Conservation (phyloP, 2,888 invertebrate genomes). For the Ochropacha duplaris region DNA sequence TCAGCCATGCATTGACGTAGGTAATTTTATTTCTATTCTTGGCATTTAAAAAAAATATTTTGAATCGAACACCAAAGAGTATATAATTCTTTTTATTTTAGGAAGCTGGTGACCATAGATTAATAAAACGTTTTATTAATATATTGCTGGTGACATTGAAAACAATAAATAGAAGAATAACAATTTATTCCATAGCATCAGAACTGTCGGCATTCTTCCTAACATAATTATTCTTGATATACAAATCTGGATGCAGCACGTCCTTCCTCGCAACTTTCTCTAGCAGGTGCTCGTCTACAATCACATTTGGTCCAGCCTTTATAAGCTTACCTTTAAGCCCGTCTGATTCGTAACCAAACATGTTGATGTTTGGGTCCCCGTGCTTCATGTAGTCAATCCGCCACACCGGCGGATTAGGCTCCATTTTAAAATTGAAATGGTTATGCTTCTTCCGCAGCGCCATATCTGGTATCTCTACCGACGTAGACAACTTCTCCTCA, state of each 20-base stretch:
- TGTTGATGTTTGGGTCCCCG: slow-evolving; percentile 58
- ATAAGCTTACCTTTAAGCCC: slow-evolving; percentile 51
- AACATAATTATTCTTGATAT: slow-evolving; percentile 62
- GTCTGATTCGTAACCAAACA: slow-evolving; percentile 45
- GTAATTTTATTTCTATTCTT: too few species aligned
- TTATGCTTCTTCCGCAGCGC: slow-evolving; percentile 37
- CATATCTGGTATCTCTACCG: slow-evolving; percentile 56
- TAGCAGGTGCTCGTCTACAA: slow-evolving; percentile 43
- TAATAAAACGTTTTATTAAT: too few species aligned
- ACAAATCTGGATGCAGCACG: slow-evolving; percentile 65
- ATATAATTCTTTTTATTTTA: too few species aligned
- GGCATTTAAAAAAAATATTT: too few species aligned
- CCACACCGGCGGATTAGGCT: slow-evolving; percentile 62
- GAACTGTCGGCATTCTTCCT: slow-evolving; percentile 46
- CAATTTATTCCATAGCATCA: slow-evolving; percentile 30
- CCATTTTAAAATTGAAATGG: slow-evolving; percentile 43
- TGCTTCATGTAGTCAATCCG: slow-evolving; percentile 73
- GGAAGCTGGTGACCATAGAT: too few species aligned
- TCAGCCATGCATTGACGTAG: too few species aligned
- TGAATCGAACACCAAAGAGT: too few species aligned
- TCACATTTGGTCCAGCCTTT: slow-evolving; percentile 48
- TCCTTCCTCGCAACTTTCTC: slow-evolving; percentile 51
- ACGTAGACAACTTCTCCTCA: slow-evolving; percentile 63
- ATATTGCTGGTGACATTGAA: too few species aligned
- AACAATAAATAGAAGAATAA: too few species aligned